These are phyloP conservation scores for Burhinus bistriatus DNA, from an alignment of 2,113 vertebrate species.

Conservation along the genomic window DNA sequence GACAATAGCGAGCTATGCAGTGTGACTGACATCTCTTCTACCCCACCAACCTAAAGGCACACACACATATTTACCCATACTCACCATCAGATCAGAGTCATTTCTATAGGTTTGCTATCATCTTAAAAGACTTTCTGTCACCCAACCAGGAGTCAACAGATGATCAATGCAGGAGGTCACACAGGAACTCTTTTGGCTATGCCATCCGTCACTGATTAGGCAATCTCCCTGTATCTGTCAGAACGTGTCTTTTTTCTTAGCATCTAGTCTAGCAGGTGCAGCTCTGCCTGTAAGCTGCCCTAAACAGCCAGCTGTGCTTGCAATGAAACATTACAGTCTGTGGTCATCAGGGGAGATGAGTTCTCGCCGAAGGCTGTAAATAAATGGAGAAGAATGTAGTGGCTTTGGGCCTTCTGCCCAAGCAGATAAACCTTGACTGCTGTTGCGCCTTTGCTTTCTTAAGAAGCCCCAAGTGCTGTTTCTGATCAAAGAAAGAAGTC, in stretches of 20 bases:
- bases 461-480: not conserved
- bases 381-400: not conserved
- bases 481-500: not conserved
- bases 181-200: not conserved
- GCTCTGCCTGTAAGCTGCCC: not conserved
- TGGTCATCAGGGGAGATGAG: not conserved
- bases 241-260: not conserved
- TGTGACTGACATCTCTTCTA: not conserved
- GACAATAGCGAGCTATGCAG: constrained; percentile 24
- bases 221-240: not conserved
- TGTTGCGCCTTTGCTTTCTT: not conserved
- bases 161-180: not conserved
- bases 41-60: not conserved
- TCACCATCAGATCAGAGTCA: not conserved
- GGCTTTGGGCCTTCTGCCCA: not conserved
- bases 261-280: not conserved
- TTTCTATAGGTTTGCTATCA: not conserved
- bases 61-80: not conserved
- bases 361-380: not conserved
- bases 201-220: not conserved
- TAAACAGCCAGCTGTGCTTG: not conserved
- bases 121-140: not conserved
- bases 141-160: not conserved
- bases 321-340: not conserved
- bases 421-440: not conserved